phyloP scores from a whole-genome alignment of 2,797 vertebrate genomes.

The Prunella strophiata region DNA sequence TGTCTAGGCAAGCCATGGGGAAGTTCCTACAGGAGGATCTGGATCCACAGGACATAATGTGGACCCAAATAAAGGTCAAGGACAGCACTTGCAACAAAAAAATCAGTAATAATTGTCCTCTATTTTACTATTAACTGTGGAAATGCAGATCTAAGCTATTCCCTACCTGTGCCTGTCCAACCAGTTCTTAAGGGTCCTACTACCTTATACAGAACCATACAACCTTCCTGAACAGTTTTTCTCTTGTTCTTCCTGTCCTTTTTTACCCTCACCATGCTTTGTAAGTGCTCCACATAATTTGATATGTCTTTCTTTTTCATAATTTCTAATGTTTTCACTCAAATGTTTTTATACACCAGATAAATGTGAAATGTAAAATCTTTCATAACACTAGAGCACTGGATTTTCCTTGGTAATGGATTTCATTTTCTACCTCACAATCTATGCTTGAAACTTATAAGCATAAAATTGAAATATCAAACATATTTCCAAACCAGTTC shows the following conservation, averaged over 20 bases:
- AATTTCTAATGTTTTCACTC: not conserved
- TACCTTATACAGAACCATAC: not conserved
- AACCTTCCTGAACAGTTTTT: not conserved
- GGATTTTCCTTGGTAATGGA: constrained; percentile 49
- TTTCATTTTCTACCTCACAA: constrained; percentile 28
- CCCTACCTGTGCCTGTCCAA: not conserved
- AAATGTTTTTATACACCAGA: not conserved
- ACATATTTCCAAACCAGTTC: not conserved
- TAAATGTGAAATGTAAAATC: not conserved
- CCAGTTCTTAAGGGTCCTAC: not conserved
- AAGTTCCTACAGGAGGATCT: not conserved
- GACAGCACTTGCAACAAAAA: not conserved
- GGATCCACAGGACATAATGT: not conserved
- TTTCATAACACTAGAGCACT: constrained; percentile 13
- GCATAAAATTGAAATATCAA: constrained; percentile 62
- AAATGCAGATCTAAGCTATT: not conserved
- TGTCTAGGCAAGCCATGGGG: not conserved
- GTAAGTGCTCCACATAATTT: not conserved
- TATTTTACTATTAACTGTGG: not conserved
- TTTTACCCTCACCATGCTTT: not conserved
- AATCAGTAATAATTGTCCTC: not conserved
- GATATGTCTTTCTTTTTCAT: not conserved
- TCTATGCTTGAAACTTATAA: not conserved
- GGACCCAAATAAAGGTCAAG: not conserved
- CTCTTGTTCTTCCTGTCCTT: not conserved